phyloP scores from a whole-genome alignment of 2,888 invertebrate species.

The Drosophila merina region DNA sequence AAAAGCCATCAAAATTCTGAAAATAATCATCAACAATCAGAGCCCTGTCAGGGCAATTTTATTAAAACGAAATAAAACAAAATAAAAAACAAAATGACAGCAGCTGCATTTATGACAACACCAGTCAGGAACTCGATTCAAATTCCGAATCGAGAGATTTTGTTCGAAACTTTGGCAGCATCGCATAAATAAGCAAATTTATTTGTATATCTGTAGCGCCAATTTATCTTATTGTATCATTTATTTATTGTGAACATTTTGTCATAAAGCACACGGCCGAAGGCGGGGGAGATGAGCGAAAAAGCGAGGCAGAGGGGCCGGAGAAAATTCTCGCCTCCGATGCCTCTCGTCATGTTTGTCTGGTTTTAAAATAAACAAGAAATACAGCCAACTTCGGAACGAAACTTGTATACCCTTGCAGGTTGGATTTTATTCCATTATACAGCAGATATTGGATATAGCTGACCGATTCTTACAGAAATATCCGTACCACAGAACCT shows the following conservation, averaged over 20 bases:
- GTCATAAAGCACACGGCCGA: slow-evolving; percentile 64
- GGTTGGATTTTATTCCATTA: too few relatives aligned
- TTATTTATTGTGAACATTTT: slow-evolving; percentile 73
- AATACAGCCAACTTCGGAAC: neutral
- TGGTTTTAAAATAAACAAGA: slow-evolving; percentile 43
- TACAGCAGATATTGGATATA: too few relatives aligned
- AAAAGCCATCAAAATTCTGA: slow-evolving; percentile 59
- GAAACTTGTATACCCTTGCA: too few relatives aligned
- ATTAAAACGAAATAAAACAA: slow-evolving; percentile 42
- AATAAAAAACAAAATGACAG: slow-evolving; percentile 50
- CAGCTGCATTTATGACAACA: slow-evolving; percentile 69
- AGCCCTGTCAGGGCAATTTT: slow-evolving; percentile 53
- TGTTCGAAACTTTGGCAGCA: slow-evolving; percentile 66
- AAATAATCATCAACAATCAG: slow-evolving; percentile 69
- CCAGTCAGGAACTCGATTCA: slow-evolving; percentile 44
- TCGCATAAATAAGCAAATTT: slow-evolving; percentile 62
- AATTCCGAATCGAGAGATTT: slow-evolving; percentile 39
- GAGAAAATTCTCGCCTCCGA: slow-evolving; percentile 20
- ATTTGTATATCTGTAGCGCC: slow-evolving; percentile 48
- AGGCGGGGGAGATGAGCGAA: too few relatives aligned
- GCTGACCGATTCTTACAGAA: too few relatives aligned
- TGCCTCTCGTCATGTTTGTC: slow-evolving; percentile 64
- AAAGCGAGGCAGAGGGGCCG: too few relatives aligned
- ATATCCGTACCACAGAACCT: too few relatives aligned
- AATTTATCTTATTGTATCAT: slow-evolving; percentile 61